These are phyloP conservation scores for Ephydatia muelleri DNA, from an alignment of 37 sponge, comb jelly and placozoan species.

Conservation along the genomic window DNA sequence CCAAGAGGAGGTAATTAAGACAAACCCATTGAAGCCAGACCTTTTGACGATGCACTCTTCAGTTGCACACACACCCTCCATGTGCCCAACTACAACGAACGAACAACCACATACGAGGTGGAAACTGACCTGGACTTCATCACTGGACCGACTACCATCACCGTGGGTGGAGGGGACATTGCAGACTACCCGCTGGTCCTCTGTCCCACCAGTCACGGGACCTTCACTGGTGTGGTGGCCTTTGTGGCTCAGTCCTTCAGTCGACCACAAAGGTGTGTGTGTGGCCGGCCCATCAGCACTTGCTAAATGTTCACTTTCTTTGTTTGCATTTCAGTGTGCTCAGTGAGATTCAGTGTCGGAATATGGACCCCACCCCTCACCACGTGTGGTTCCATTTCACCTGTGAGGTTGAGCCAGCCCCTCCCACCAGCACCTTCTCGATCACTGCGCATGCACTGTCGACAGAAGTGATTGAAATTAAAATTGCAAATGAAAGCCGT, in stretches of 20 bases:
- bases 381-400: conserved; percentile 66
- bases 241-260: conserved; percentile 44
- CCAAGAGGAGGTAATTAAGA: conserved; percentile 59
- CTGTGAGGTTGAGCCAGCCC: conserved; percentile 39
- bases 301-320: background rate
- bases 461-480: background rate
- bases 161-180: conserved; percentile 59
- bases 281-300: background rate
- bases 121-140: conserved; percentile 73
- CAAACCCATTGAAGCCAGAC: background rate
- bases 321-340: background rate
- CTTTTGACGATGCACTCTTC: background rate
- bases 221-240: conserved; percentile 53
- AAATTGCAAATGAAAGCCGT: background rate
- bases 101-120: conserved; percentile 54
- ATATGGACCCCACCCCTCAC: background rate
- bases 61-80: conserved; percentile 66
- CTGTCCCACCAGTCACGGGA: conserved; percentile 52
- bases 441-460: background rate
- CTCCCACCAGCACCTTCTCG: conserved; percentile 14
- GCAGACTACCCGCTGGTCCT: conserved; percentile 66
- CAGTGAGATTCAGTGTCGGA: background rate
- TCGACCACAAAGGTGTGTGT: conserved; percentile 36
- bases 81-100: conserved; percentile 71
- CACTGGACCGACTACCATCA: conserved; percentile 58